Evolutionary conservation across 2,113 vertebrate species (phyloP).

Genomic region (Coryphaenoides rupestris): DNA sequence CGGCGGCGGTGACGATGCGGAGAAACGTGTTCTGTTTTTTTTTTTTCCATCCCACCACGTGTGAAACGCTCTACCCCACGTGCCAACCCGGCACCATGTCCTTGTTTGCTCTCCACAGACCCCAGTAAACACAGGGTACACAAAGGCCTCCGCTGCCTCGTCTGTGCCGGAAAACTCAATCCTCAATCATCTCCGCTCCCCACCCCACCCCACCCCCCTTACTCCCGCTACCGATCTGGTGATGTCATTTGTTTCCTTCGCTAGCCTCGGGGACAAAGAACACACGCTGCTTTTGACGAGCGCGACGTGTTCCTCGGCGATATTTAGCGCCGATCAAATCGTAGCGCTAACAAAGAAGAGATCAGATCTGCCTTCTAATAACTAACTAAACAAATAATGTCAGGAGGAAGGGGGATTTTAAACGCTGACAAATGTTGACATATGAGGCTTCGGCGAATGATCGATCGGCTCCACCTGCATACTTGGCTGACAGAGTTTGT

Average conservation of each 20-base stretch:
- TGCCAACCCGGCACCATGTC: not conserved
- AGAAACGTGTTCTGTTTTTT: too few relatives aligned
- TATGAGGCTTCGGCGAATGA: too few relatives aligned
- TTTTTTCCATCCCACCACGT: not conserved
- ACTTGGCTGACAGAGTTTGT: too few relatives aligned
- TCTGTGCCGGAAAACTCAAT: constrained; percentile 10
- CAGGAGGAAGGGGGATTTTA: not conserved
- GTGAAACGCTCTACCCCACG: constrained; percentile 6
- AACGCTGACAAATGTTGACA: not conserved
- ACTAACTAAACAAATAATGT: not conserved
- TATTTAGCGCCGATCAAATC: too few relatives aligned
- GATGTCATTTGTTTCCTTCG: not conserved
- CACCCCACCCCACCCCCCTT: too few relatives aligned
- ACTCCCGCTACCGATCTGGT: constrained; percentile 2
- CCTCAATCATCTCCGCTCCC: not conserved
- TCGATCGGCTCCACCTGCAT: too few relatives aligned
- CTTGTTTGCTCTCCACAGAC: constrained; percentile 5
- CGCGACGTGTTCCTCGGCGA: too few relatives aligned
- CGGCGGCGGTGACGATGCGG: too few relatives aligned
- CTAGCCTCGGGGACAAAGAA: constrained; percentile 11
- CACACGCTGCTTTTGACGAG: too few relatives aligned
- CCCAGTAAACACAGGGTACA: constrained; percentile 17
- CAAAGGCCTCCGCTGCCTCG: constrained; percentile 10
- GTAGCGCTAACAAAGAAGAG: too few relatives aligned
- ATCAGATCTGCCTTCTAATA: not conserved